phyloP scores from a whole-genome alignment of 2,888 invertebrate species.

The Limenitis camilla region DNA sequence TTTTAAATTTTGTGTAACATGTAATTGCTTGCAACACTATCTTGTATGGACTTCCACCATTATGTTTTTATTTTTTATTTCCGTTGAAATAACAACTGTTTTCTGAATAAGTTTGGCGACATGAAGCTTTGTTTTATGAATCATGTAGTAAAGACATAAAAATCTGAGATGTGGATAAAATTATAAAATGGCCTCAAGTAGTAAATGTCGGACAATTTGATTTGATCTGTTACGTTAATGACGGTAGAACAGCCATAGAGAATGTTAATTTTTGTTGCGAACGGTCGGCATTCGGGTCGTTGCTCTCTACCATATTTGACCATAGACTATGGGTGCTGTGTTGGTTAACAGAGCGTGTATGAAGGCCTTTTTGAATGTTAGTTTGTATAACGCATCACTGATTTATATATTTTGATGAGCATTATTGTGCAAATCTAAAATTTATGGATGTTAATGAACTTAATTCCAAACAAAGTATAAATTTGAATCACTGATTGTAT shows the following conservation, averaged over 20 bases:
- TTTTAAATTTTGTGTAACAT: too few species aligned
- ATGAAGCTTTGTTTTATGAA: too few species aligned
- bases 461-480: not conserved
- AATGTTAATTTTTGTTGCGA: conserved; percentile 35
- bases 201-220: conserved; percentile 27
- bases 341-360: conserved; percentile 38
- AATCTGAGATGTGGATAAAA: not conserved
- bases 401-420: conserved; percentile 8
- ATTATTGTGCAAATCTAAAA: conserved; percentile 5
- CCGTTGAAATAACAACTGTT: too few species aligned
- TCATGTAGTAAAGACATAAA: too few species aligned
- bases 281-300: conserved; percentile 27
- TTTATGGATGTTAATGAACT: not conserved
- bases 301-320: conserved; percentile 32
- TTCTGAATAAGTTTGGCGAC: too few species aligned
- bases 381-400: conserved; percentile 13
- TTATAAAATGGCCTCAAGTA: conserved; percentile 20
- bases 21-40: too few species aligned
- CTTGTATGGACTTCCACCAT: too few species aligned
- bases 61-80: too few species aligned
- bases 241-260: conserved; percentile 29
- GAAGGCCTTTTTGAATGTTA: conserved; percentile 25
- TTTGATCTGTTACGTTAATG: conserved; percentile 32
- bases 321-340: conserved; percentile 33
- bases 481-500: not conserved